Conservation (phyloP, 2,797 vertebrate species). For the Cheirogaleus major region DNA sequence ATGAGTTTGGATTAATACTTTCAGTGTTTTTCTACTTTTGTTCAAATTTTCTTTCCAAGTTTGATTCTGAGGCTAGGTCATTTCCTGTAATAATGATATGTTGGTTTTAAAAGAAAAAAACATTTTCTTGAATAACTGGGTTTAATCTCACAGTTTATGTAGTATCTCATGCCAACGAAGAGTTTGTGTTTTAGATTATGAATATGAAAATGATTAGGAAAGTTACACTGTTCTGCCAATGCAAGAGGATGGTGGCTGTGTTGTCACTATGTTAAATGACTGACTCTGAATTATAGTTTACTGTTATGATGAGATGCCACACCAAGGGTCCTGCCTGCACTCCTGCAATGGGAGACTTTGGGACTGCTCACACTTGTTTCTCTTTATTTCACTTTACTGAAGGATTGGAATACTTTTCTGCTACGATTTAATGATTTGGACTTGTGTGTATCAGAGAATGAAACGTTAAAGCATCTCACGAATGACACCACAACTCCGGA, state of each 20-base stretch:
- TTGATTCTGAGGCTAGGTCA: slow-evolving; percentile 29
- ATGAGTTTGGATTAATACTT: slow-evolving; percentile 4
- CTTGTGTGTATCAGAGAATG: slow-evolving; percentile 98
- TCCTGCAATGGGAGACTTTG: neutral
- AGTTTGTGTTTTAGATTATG: neutral
- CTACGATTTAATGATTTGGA: slow-evolving; percentile 97
- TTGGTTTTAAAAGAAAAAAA: neutral
- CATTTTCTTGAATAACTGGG: neutral
- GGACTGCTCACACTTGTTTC: neutral
- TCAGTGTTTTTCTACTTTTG: neutral
- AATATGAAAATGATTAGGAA: neutral
- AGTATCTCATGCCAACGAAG: neutral
- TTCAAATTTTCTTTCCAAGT: neutral
- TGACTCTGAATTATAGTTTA: neutral
- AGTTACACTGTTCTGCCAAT: neutral
- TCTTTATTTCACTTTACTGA: slow-evolving; percentile 54
- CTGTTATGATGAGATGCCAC: neutral
- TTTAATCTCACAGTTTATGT: neutral
- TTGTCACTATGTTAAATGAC: neutral
- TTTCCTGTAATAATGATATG: neutral
- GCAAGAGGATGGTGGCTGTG: neutral
- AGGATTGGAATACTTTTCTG: slow-evolving; percentile 99
- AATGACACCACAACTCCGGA: slow-evolving; percentile 95
- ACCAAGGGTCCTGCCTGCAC: rapidly evolving
- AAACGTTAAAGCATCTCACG: slow-evolving; percentile 96